Percentiles rank a stretch among this genome's conserved stretches.
These are phyloP conservation scores for Sebastes hopkinsi DNA, from an alignment of 2,797 vertebrate species.

Conservation along the genomic window DNA sequence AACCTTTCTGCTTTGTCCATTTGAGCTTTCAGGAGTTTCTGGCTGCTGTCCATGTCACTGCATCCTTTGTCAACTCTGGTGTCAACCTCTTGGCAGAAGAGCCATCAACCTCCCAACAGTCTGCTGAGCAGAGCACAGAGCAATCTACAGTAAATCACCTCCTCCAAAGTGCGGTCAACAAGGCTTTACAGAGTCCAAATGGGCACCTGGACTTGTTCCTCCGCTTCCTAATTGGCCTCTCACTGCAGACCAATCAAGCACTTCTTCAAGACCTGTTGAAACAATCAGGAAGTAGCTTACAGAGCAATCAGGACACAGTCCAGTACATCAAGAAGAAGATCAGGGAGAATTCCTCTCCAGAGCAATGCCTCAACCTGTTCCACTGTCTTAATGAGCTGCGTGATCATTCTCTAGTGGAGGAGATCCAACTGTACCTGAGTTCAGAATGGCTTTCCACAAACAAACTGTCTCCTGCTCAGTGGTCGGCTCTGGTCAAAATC, in stretches of 20 bases:
- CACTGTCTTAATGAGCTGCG: constrained; percentile 21
- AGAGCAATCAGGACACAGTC: constrained; percentile 2
- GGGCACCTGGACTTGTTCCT: constrained; percentile 23
- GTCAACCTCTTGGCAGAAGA: constrained; percentile 12
- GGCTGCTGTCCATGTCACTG: constrained; percentile 37
- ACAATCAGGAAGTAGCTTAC: neutral
- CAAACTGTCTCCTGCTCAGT: constrained; percentile 2
- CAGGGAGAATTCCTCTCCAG: neutral
- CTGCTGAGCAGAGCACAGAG: neutral
- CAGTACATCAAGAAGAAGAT: constrained; percentile 11
- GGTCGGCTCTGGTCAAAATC: constrained; percentile 29
- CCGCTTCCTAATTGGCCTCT: constrained; percentile 24
- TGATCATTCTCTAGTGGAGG: neutral
- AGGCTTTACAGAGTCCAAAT: constrained; percentile 9
- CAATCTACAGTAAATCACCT: neutral
- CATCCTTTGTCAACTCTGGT: constrained; percentile 2
- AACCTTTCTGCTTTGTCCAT: constrained; percentile 31
- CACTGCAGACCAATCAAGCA: constrained; percentile 8
- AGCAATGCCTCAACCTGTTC: neutral
- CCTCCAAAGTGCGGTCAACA: constrained; percentile 1
- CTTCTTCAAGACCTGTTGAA: neutral
- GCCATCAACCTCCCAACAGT: neutral
- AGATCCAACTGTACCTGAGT: constrained; percentile 6
- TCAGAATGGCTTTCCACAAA: neutral
- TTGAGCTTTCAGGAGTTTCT: constrained; percentile 49